Evolutionary conservation across 2,888 invertebrate genomes (phyloP), one percentile per base, ranked within the genome.

Genomic region (Cataglyphis livida): DNA sequence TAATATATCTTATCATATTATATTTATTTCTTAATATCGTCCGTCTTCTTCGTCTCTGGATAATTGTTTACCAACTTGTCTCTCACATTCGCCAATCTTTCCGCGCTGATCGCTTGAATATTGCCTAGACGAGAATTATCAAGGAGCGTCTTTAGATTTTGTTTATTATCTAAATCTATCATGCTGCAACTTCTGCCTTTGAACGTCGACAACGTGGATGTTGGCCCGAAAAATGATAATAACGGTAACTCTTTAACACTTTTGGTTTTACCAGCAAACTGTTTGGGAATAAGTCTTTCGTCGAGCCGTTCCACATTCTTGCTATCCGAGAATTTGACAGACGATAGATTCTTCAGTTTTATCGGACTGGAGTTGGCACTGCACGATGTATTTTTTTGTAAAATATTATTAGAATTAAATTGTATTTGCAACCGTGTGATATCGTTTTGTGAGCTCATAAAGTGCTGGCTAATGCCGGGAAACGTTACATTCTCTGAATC

Each of bases 151-250:
- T 90, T 91, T 15, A 92, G 84, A 83, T 91, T 90, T 59, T 90
- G 89, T 59, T 92, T 93, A n/a, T 92, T 92, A 51, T 89, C 85
- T 51, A 94, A 86, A 82, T 94, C 92, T 32, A 93, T 86, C 94
- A 94, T 92, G 75, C 94, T 94, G 64, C 88, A 92, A 81, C 94
- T 94, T 75, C 90, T 93, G 59, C 91, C 90, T 84, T 90, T 93
- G 3, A 90, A 84, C 59, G 89, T 87, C 5, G 76, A 44, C 3
- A 89, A 82, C 15, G 73, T 65, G 9, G 86, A 78, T 21, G 88
- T 82, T 65, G 88, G 85, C 28, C 90, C 89, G 70, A 94, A 92
- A 65, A 94, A 86, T 15, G 94, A 92, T 25, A 94, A 84, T 21
- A 94, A 86, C 70, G 94, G 94, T 83, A 94, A 86, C 85, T 94